phyloP scores from a whole-genome alignment of 2,113 vertebrate species.

The Origma solitaria region DNA sequence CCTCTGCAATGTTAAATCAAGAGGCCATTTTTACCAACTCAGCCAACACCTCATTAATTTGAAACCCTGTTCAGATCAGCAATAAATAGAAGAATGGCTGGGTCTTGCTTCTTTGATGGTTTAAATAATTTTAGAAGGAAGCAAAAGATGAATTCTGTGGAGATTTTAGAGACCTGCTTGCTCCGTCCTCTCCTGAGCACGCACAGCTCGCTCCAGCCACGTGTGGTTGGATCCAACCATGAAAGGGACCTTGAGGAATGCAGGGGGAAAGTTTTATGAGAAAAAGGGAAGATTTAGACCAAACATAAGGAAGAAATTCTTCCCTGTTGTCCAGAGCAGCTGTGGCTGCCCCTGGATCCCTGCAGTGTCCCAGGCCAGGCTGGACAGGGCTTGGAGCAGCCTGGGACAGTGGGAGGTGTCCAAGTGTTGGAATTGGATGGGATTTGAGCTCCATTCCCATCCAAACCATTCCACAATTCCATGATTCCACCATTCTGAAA shows the following conservation, averaged over 20 bases:
- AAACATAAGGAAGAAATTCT: not conserved
- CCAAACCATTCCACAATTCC: not conserved
- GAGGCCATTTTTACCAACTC: not conserved
- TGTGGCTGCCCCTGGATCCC: not conserved
- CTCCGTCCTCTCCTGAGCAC: rapidly evolving
- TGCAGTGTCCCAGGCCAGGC: not conserved
- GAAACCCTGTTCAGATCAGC: not conserved
- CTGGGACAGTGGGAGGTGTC: not conserved
- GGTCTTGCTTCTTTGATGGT: not conserved
- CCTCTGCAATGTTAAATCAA: not conserved
- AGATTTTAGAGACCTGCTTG: not conserved
- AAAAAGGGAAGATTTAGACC: not conserved
- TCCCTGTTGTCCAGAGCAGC: not conserved
- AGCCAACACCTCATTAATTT: not conserved
- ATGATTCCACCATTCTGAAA: not conserved
- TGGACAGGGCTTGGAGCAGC: not conserved
- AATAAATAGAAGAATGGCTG: not conserved
- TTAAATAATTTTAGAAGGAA: not conserved
- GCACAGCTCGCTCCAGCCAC: not conserved
- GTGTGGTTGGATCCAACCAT: not conserved
- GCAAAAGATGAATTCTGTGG: not conserved
- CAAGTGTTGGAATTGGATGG: not conserved
- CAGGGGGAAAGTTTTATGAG: not conserved
- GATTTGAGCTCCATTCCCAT: not conserved
- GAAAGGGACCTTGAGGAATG: not conserved